Conservation (phyloP, 2,888 invertebrate genomes). For the Deroplatys truncata region DNA sequence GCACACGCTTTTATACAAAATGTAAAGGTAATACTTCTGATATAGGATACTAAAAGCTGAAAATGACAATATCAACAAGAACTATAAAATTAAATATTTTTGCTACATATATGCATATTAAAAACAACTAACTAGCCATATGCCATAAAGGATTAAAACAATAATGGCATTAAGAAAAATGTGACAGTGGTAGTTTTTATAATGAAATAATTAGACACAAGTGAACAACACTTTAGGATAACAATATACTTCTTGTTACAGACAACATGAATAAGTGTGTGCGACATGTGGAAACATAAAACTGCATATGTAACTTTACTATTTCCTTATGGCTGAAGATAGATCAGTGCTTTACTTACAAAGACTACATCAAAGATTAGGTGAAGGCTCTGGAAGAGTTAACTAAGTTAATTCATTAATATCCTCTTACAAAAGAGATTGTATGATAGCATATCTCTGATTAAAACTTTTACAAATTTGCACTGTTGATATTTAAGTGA, state of each 20-base stretch:
- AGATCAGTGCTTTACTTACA: neutral
- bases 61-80: neutral
- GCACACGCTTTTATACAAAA: neutral
- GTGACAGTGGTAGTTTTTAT: neutral
- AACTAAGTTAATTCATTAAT: neutral
- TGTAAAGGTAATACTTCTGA: neutral
- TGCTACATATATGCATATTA: neutral
- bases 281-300: neutral
- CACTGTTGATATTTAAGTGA: no score
- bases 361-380: neutral
- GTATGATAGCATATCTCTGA: no score
- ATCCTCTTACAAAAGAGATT: no score
- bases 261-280: neutral
- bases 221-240: neutral
- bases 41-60: neutral
- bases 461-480: no score
- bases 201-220: neutral
- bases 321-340: neutral
- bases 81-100: neutral
- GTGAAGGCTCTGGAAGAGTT: neutral
- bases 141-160: neutral
- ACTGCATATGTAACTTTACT: neutral
- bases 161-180: neutral
- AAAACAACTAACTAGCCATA: neutral
- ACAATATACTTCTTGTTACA: neutral